These are phyloP conservation scores for Willisornis vidua DNA, from an alignment of 2,113 vertebrate species.

Conservation along the genomic window DNA sequence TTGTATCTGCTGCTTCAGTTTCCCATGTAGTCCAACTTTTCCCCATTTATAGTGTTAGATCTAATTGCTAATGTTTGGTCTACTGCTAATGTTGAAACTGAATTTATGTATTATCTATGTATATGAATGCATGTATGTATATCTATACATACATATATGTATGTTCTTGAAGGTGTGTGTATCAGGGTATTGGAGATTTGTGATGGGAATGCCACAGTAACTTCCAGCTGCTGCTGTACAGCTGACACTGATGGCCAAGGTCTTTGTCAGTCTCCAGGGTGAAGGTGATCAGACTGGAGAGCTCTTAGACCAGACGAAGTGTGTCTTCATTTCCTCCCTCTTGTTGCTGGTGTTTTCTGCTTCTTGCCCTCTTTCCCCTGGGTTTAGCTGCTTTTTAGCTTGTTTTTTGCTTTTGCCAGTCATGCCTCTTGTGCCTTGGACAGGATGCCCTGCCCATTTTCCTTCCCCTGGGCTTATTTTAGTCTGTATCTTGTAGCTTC, in stretches of 20 bases:
- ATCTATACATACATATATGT: fast-evolving
- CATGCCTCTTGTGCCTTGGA: not conserved
- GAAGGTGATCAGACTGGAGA: not conserved
- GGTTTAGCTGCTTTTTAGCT: not conserved
- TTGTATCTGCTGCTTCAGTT: not conserved
- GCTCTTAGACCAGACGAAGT: not conserved
- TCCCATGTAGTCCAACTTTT: not conserved
- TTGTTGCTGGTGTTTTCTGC: not conserved
- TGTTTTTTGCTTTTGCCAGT: not conserved
- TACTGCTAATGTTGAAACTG: not conserved
- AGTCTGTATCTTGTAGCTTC: not conserved
- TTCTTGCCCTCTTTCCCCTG: not conserved
- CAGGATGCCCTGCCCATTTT: not conserved
- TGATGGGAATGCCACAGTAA: not conserved
- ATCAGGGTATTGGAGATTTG: not conserved
- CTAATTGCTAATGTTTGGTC: not conserved
- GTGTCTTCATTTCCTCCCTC: not conserved
- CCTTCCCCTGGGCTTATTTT: not conserved
- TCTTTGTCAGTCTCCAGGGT: not conserved
- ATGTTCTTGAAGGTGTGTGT: fast-evolving
- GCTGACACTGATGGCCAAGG: fast-evolving
- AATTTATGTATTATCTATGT: not conserved
- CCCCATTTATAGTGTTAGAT: not conserved
- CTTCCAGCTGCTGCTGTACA: not conserved
- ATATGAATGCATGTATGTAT: not conserved